These are phyloP conservation scores for Eumerus sabulonum DNA, from an alignment of 2,888 invertebrate genomes.

Conservation along the genomic window DNA sequence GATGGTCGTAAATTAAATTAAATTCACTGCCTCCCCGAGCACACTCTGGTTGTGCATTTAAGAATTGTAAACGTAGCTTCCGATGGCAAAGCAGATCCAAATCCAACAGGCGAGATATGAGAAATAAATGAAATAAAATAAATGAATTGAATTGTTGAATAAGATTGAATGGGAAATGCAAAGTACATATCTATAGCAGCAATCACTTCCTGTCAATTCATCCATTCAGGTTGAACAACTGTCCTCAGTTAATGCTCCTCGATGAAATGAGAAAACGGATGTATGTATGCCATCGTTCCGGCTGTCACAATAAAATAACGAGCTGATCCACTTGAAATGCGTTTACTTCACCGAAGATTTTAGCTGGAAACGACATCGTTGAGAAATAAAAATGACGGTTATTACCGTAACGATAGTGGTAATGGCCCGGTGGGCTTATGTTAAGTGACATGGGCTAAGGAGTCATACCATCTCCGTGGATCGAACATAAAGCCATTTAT, in stretches of 20 bases:
- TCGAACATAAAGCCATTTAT: too few relatives aligned
- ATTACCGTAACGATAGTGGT: slow-evolving; percentile 16
- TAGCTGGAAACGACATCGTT: slow-evolving; percentile 22
- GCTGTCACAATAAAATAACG: slow-evolving; percentile 32
- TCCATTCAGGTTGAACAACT: slow-evolving; percentile 43
- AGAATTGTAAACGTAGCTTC: slow-evolving; percentile 18
- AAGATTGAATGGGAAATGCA: neutral
- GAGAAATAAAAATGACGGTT: slow-evolving; percentile 34
- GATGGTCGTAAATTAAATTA: slow-evolving; percentile 49
- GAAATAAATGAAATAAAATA: neutral
- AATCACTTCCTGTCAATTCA: slow-evolving; percentile 52
- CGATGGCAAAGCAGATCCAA: slow-evolving; percentile 1
- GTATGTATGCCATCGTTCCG: slow-evolving; percentile 17
- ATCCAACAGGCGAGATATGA: neutral
- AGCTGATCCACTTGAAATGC: slow-evolving; percentile 45
- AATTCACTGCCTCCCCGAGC: too few relatives aligned
- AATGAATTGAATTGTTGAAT: slow-evolving; percentile 8
- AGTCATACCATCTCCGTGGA: too few relatives aligned
- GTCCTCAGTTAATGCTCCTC: slow-evolving; percentile 27
- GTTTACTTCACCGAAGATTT: slow-evolving; percentile 38
- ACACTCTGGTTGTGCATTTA: too few relatives aligned
- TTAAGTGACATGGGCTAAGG: too few relatives aligned
- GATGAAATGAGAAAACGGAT: slow-evolving; percentile 17
- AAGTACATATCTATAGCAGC: slow-evolving; percentile 17
- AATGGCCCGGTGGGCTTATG: too few relatives aligned